A percentile compares a stretch with the other conserved stretches of the same genome.
phyloP scores from a whole-genome alignment of 2,888 invertebrate genomes.

The Leucania comma region DNA sequence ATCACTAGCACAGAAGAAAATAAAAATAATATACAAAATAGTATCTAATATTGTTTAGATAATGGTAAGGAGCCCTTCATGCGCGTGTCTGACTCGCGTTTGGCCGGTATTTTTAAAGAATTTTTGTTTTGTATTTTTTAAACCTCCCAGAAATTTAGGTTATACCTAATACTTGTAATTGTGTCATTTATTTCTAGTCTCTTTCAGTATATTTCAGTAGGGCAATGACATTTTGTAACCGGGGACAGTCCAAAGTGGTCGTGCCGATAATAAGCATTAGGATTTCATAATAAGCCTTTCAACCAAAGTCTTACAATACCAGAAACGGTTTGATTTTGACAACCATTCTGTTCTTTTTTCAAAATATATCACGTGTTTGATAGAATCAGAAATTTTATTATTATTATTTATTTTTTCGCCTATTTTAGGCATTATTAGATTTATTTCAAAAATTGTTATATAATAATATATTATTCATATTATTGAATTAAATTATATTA shows the following conservation, averaged over 20 bases:
- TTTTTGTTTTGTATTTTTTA: no score
- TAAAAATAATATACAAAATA: no score
- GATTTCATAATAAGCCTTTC: conserved; percentile 8
- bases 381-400: not conserved
- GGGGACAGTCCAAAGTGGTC: not conserved
- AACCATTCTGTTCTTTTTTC: not conserved
- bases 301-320: conserved; percentile 3
- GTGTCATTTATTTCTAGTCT: no score
- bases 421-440: no score
- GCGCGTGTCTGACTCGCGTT: not conserved
- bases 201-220: not conserved
- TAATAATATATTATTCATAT: no score
- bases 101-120: not conserved
- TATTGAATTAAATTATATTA: no score
- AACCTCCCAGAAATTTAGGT: not conserved
- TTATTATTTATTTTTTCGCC: no score
- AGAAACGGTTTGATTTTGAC: conserved; percentile 4
- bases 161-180: not conserved
- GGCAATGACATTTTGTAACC: not conserved
- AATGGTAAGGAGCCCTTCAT: no score
- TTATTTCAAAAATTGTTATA: no score
- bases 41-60: no score
- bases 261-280: not conserved
- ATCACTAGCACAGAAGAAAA: no score
- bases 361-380: conserved; percentile 2